These are phyloP conservation scores for Scartelaos histophorus DNA, from an alignment of 2,113 vertebrate species.

Conservation along the genomic window DNA sequence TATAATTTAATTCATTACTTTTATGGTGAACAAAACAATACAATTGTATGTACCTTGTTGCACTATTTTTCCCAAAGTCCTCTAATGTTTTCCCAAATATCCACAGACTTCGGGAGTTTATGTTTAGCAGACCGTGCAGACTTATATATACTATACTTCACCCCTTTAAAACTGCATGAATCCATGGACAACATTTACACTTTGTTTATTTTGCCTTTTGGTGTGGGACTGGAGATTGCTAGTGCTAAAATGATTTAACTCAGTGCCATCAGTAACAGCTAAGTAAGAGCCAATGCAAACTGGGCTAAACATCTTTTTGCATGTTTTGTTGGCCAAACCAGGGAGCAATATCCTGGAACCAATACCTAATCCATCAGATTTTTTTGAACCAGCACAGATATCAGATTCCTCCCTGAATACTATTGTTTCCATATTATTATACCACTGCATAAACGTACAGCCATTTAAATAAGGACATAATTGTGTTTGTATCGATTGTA, in stretches of 20 bases:
- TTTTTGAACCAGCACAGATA: neutral
- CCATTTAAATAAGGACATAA: too few species aligned
- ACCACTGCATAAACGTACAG: too few species aligned
- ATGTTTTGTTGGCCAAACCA: too few species aligned
- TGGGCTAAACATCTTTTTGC: neutral
- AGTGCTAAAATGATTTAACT: neutral
- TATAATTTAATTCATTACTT: neutral
- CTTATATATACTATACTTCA: neutral
- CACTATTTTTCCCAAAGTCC: too few species aligned
- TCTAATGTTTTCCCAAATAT: neutral
- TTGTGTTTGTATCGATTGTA: too few species aligned
- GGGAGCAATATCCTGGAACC: neutral
- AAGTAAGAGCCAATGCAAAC: neutral
- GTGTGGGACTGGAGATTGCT: neutral
- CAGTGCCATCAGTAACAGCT: neutral
- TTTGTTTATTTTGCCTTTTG: neutral
- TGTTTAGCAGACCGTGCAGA: neutral
- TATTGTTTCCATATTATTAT: too few species aligned
- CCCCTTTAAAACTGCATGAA: neutral
- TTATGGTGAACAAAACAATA: slow-evolving; percentile 1
- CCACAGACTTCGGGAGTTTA: neutral
- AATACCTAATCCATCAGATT: neutral
- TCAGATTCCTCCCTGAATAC: too few species aligned
- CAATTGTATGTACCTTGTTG: too few species aligned
- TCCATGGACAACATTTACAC: neutral